Percentiles rank a stretch among this genome's conserved stretches.
Conservation (phyloP, 2,113 vertebrate species). For the Cavia aperea region DNA sequence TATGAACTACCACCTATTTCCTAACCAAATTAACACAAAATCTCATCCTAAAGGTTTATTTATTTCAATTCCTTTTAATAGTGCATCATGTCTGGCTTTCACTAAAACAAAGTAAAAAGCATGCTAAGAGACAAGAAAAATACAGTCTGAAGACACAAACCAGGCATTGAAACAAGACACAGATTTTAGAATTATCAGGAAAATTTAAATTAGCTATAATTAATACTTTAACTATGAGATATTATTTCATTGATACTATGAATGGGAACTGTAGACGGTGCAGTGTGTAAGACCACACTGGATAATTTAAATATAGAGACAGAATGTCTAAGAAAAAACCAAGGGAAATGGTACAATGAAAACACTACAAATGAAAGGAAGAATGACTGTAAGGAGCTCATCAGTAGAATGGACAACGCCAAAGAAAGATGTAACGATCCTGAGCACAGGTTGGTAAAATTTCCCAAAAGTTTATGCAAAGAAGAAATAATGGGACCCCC, state of each 20-base stretch:
- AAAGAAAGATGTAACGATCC: background rate
- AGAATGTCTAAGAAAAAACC: slow-evolving; percentile 3
- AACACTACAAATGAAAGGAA: background rate
- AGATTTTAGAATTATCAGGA: background rate
- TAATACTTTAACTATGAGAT: background rate
- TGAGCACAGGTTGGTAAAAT: background rate
- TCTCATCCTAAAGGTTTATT: background rate
- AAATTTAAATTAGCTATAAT: slow-evolving; percentile 8
- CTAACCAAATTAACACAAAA: background rate
- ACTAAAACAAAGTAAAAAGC: background rate
- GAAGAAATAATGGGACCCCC: background rate
- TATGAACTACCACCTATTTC: background rate
- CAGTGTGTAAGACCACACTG: background rate
- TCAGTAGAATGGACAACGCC: background rate
- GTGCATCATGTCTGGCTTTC: background rate
- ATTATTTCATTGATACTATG: background rate
- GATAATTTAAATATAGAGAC: background rate
- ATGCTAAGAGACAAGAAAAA: background rate
- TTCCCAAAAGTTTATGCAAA: background rate
- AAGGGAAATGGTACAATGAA: background rate
- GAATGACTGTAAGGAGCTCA: background rate
- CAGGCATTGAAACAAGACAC: background rate
- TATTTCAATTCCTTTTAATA: background rate
- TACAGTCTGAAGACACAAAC: background rate
- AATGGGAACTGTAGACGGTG: background rate